Evolutionary conservation across 2,888 invertebrate species (phyloP), one percentile per base, ranked within the genome.

Genomic region (Ashinkailepas kermadecensis): DNA sequence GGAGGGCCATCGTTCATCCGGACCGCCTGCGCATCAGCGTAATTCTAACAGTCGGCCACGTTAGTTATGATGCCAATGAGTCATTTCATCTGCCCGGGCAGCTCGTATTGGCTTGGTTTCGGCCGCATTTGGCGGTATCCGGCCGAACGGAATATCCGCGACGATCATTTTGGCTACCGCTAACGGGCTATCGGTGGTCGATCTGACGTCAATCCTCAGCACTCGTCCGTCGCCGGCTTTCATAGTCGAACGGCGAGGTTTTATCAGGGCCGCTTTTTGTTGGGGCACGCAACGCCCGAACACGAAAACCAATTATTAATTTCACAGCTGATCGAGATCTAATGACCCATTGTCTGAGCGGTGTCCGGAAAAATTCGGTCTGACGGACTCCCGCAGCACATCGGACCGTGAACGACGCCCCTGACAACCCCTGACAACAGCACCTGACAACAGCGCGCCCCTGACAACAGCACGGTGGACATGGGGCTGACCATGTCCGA

Each of bases 231-330:
- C 39, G 39, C 39, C 39, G 56, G 23, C 65, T 23, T 65, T 8
- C 23, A 65, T 74, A 74, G 56, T 74, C 74, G 74, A 74, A 21
- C 70, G 12, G 70, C 39, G 15, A 62, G 70, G 39, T 70, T 23
- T 23, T 70, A 70, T 70, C 70, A 10, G 74, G 59, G 59, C 59
- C 74, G 74, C 21, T 74, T 74, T 74, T 74, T 56, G 56, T 74
- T 56, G 74, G 56, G 56, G 56, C 74, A 56, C 74, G 74, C 56
- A 54, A 74, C 74, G 74, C 54, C 74, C 74, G 9, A 54, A 74
- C 74, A 54, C 74, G 74, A 74, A 54, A 56, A 74, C 18, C 74
- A 74, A 74, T 74, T 74, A 74, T 56, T 21, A 56, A 74, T 74
- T 74, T 74, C 74, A 74, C 74, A 74, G 74, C 56, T 74, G 74